A percentile compares a stretch with the other conserved stretches of the same genome.
These are phyloP conservation scores for Pelvicachromis taeniatus DNA, from an alignment of 2,113 vertebrate genomes.

Conservation along the genomic window DNA sequence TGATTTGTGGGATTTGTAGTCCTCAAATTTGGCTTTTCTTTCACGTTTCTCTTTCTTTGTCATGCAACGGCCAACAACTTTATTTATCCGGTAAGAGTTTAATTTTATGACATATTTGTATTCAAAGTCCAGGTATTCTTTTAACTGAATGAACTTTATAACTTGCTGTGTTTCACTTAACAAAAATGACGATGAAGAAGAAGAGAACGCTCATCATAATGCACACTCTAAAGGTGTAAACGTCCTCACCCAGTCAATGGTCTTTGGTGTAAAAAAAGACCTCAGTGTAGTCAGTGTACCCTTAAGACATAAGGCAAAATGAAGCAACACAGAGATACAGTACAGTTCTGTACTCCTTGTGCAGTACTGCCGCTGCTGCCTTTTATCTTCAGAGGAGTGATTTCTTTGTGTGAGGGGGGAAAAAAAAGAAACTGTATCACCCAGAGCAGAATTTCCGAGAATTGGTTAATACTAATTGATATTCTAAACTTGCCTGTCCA, in stretches of 20 bases:
- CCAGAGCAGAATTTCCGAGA: slow-evolving; percentile 32
- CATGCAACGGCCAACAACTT: neutral
- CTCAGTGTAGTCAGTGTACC: neutral
- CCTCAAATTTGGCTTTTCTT: neutral
- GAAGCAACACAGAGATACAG: neutral
- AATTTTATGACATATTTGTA: neutral
- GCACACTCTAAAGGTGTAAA: neutral
- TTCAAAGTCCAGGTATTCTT: neutral
- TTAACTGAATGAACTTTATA: neutral
- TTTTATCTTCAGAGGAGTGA: slow-evolving; percentile 36
- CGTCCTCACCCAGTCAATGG: neutral
- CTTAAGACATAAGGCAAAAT: neutral
- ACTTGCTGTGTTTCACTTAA: neutral
- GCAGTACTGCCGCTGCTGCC: neutral
- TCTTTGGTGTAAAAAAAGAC: neutral
- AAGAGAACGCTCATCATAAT: neutral
- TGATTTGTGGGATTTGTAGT: neutral
- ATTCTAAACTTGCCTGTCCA: slow-evolving; percentile 62
- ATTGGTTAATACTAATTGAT: slow-evolving; percentile 67
- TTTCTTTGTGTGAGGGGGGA: neutral
- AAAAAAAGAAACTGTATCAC: slow-evolving; percentile 12
- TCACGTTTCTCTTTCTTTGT: neutral
- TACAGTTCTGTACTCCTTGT: neutral
- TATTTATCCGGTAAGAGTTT: neutral
- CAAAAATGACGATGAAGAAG: neutral